These are phyloP conservation scores for Neodontobutis hainanensis DNA, from an alignment of 2,113 vertebrate species.

Conservation along the genomic window DNA sequence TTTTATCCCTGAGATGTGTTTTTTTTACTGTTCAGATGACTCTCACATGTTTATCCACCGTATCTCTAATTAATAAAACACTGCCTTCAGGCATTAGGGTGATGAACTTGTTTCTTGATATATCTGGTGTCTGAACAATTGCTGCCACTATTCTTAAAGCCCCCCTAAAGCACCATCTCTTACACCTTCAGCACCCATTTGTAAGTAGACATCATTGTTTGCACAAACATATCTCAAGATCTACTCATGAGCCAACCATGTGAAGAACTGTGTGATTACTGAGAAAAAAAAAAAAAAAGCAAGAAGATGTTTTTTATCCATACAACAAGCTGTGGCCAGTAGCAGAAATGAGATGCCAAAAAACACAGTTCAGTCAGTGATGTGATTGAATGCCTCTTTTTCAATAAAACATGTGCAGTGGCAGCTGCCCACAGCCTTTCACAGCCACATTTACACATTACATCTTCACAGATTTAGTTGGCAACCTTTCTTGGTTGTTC, in stretches of 20 bases:
- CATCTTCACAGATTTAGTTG: slow-evolving; percentile 12
- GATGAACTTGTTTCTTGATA: slow-evolving; percentile 6
- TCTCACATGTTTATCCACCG: slow-evolving; percentile 36
- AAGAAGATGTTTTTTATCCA: neutral
- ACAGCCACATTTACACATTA: slow-evolving; percentile 20
- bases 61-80: neutral
- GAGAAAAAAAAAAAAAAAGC: too few relatives aligned
- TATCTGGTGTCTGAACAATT: slow-evolving; percentile 41
- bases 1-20: slow-evolving; percentile 1
- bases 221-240: slow-evolving; percentile 45
- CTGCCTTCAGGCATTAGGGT: slow-evolving; percentile 14
- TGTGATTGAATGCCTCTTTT: slow-evolving; percentile 4
- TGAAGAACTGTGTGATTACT: slow-evolving; percentile 15
- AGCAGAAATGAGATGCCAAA: neutral
- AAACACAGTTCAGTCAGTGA: neutral
- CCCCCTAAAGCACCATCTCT: slow-evolving; percentile 27
- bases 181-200: slow-evolving; percentile 43
- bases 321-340: neutral
- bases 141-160: slow-evolving; percentile 39
- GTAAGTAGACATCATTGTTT: slow-evolving; percentile 45
- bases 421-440: slow-evolving; percentile 31
- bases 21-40: slow-evolving; percentile 45
- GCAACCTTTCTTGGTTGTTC: neutral
- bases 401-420: slow-evolving; percentile 45
- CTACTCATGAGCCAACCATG: slow-evolving; percentile 26